Evolutionary conservation across 2,113 vertebrate species (phyloP).

Genomic region (Antechinus stuartii): DNA sequence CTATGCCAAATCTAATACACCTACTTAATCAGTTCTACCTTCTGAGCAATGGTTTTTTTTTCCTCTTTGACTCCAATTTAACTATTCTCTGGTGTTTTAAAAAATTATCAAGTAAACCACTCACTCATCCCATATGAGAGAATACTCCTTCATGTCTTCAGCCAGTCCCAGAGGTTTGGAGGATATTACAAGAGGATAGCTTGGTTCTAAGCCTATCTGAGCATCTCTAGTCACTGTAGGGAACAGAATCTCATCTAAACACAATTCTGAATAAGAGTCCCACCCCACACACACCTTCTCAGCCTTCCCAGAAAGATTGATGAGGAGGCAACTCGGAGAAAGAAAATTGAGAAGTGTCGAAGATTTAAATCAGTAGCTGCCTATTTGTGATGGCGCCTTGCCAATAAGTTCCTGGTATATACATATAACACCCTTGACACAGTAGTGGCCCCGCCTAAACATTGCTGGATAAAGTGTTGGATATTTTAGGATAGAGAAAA

Average conservation of each 20-base stretch:
- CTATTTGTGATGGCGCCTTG: not conserved
- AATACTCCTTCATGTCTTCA: not conserved
- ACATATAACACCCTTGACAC: not conserved
- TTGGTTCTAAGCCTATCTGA: not conserved
- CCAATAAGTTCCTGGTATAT: not conserved
- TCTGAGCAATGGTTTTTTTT: not conserved
- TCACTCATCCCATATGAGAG: not conserved
- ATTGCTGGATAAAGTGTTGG: not conserved
- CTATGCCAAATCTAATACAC: not conserved
- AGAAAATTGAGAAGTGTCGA: not conserved
- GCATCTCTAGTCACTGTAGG: not conserved
- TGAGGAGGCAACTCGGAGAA: not conserved
- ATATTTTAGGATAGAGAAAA: not conserved
- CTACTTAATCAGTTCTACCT: not conserved
- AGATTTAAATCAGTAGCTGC: not conserved
- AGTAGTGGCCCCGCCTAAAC: not conserved
- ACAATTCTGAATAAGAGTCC: not conserved
- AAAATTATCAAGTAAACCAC: not conserved
- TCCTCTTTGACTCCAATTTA: not conserved
- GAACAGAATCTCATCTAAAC: not conserved
- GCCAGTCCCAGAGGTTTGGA: not conserved
- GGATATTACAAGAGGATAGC: not conserved
- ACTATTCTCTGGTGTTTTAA: not conserved
- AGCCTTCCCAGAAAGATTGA: not conserved
- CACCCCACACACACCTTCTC: not conserved